These are phyloP conservation scores for Enteromius anoplus DNA, from an alignment of 2,797 vertebrate genomes.

Conservation along the genomic window DNA sequence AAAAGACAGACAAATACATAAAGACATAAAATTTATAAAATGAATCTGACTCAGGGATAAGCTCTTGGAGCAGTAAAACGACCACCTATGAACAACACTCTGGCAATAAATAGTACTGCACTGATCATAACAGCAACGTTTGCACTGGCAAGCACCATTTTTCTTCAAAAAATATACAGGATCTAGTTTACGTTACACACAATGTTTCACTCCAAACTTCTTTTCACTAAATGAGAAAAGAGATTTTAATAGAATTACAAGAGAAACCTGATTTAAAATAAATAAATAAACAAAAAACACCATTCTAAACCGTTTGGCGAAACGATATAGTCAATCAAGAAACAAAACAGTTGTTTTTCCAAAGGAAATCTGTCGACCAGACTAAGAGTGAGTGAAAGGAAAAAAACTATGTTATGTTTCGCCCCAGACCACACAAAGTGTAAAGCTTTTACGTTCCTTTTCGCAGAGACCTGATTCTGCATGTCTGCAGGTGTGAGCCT, in stretches of 20 bases:
- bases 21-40: neutral
- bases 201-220: neutral
- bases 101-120: neutral
- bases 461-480: conserved; percentile 22
- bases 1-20: conserved; percentile 3
- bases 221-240: neutral
- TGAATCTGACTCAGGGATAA: neutral
- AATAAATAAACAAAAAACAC: neutral
- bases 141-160: neutral
- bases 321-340: neutral
- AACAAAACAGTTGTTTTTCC: neutral
- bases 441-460: conserved; percentile 22
- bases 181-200: neutral
- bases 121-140: neutral
- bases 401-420: neutral
- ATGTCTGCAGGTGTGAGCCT: conserved; percentile 45
- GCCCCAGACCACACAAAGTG: conserved; percentile 28
- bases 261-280: neutral
- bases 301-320: neutral
- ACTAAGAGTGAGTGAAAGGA: conserved; percentile 2
- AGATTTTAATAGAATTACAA: neutral
- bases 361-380: conserved; percentile 14
- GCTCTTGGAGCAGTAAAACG: neutral
- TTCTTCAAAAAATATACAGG: neutral
- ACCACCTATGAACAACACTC: neutral